These are phyloP conservation scores for Falco naumanni DNA, from an alignment of 2,797 vertebrate genomes.

Conservation along the genomic window DNA sequence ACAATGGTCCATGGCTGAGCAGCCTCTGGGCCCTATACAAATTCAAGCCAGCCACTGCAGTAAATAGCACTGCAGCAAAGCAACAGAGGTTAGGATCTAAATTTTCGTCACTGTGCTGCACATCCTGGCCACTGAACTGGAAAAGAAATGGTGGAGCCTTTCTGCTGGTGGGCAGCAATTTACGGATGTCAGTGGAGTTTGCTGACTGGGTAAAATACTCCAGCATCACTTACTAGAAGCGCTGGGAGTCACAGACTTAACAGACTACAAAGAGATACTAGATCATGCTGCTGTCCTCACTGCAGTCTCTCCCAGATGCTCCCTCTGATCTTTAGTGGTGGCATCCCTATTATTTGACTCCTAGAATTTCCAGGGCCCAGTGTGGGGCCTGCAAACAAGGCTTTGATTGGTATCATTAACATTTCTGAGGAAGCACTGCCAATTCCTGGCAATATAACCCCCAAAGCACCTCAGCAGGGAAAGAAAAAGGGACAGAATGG, in stretches of 20 bases:
- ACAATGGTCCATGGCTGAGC: neutral
- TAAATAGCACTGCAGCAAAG: neutral
- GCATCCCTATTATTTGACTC: constrained; percentile 58
- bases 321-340: constrained; percentile 50
- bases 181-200: neutral
- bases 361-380: constrained; percentile 49
- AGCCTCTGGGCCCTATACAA: neutral
- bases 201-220: constrained; percentile 56
- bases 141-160: neutral
- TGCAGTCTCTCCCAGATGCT: constrained; percentile 49
- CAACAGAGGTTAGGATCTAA: neutral
- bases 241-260: neutral
- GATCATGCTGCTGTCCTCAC: constrained; percentile 52
- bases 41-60: neutral
- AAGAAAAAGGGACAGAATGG: neutral
- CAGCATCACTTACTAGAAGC: constrained; percentile 56
- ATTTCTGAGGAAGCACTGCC: constrained; percentile 49
- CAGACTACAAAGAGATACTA: constrained; percentile 59
- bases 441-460: constrained; percentile 58
- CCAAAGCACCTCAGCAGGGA: constrained; percentile 35
- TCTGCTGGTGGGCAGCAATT: neutral
- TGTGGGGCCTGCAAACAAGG: constrained; percentile 41
- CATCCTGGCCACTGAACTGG: neutral
- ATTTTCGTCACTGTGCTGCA: neutral
- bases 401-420: constrained; percentile 62